Evolutionary conservation across 2,888 invertebrate genomes (phyloP).

Genomic region (Ethmia dodecea): DNA sequence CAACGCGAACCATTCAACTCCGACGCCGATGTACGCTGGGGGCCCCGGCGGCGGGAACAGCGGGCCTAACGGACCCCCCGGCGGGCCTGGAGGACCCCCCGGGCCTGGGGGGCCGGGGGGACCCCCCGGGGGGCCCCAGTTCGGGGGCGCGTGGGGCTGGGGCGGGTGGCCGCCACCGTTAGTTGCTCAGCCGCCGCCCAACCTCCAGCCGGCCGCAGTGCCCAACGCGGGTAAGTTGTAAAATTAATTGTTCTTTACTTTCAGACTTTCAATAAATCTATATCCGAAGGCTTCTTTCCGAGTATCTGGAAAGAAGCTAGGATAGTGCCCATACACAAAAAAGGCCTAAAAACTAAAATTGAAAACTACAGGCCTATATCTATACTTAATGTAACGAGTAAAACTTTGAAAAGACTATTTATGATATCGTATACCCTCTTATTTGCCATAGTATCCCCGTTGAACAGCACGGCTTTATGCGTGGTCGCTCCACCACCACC

Average conservation of each 20-base stretch:
- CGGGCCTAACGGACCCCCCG: slow-evolving; percentile 5
- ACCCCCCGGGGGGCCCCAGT: slow-evolving; percentile 22
- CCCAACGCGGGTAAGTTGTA: slow-evolving; percentile 41
- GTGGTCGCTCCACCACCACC: too few species aligned
- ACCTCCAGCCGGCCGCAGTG: slow-evolving; percentile 22
- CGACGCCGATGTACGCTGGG: too few species aligned
- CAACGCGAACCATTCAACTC: not conserved
- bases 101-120: slow-evolving; percentile 17
- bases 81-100: slow-evolving; percentile 5
- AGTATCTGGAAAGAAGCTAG: too few species aligned
- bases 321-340: too few species aligned
- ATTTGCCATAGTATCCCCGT: too few species aligned
- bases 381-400: not conserved
- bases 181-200: slow-evolving; percentile 49
- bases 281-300: too few species aligned
- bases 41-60: slow-evolving; percentile 15
- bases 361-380: not conserved
- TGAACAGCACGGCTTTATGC: too few species aligned
- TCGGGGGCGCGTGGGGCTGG: slow-evolving; percentile 45
- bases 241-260: too few species aligned
- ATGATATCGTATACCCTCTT: too few species aligned
- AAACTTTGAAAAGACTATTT: too few species aligned
- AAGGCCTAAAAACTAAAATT: not conserved
- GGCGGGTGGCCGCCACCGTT: slow-evolving; percentile 40
- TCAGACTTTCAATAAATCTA: too few species aligned